Evolutionary conservation across 1,140 invertebrate genomes (phyloP).

Genomic region (Bradysia coprophila): DNA sequence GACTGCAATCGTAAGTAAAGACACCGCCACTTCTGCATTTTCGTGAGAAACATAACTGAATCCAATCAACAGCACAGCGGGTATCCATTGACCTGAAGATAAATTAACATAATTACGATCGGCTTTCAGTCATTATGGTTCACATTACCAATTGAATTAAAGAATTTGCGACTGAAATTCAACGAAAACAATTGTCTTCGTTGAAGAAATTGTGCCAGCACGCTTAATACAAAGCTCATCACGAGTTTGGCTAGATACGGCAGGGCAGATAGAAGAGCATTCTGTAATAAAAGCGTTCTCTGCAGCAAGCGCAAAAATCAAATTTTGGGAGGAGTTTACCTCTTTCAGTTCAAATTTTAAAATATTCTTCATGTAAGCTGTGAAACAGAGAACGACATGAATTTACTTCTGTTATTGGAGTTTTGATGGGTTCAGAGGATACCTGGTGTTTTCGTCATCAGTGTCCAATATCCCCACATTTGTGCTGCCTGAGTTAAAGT

Average conservation of each 20-base stretch:
- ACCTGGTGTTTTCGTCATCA: conserved; percentile 83
- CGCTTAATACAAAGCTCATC: conserved; percentile 42
- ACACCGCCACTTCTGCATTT: conserved; percentile 31
- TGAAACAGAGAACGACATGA: no score
- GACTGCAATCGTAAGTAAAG: conserved; percentile 44
- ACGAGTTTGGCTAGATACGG: conserved; percentile 62
- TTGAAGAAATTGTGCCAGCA: conserved; percentile 35
- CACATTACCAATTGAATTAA: conserved; percentile 36
- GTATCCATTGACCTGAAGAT: conserved; percentile 24
- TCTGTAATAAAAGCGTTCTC: conserved; percentile 16
- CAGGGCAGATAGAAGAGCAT: conserved; percentile 54
- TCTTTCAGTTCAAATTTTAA: conserved; percentile 57
- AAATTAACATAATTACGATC: neutral
- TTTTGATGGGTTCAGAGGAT: no score
- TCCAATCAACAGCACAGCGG: conserved; percentile 37
- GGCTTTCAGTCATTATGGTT: neutral
- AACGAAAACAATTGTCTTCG: conserved; percentile 32
- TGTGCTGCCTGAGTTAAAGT: conserved; percentile 71
- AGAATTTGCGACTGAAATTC: conserved; percentile 38
- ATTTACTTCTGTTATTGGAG: no score
- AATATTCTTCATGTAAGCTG: conserved; percentile 72
- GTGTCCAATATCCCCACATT: conserved; percentile 89
- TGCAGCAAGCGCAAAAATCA: neutral
- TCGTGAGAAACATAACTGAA: conserved; percentile 33
- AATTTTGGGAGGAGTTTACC: neutral